Evolutionary conservation across 53 echinoderm and acorn worm species (phyloP).

Genomic region (Holothuria leucospilota): DNA sequence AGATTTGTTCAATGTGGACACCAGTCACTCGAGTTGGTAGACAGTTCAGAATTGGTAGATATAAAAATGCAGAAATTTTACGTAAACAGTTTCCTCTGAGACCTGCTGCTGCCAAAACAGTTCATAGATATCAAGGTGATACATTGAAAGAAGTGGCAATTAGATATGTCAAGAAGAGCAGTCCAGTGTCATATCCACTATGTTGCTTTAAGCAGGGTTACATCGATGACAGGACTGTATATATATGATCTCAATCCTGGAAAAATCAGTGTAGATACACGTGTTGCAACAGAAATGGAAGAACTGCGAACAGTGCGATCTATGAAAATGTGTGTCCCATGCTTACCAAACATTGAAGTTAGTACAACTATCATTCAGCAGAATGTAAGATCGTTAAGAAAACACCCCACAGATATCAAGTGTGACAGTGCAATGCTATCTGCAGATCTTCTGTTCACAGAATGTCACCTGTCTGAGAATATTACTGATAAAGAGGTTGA

Average conservation of each 20-base stretch:
- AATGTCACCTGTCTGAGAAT: slow-evolving; percentile 6
- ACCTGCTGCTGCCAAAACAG: slow-evolving; percentile 39
- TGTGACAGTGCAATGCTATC: slow-evolving; percentile 10
- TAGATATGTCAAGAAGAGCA: slow-evolving; percentile 2
- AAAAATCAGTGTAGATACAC: slow-evolving; percentile 35
- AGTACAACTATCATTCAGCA: not conserved
- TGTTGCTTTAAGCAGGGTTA: slow-evolving; percentile 43
- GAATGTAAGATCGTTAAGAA: slow-evolving; percentile 33
- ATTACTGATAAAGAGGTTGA: not conserved
- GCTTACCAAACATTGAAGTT: not conserved
- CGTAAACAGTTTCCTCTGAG: slow-evolving; percentile 21
- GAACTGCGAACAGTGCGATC: not conserved
- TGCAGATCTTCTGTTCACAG: slow-evolving; percentile 45
- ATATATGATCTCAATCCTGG: slow-evolving; percentile 1
- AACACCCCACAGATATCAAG: not conserved
- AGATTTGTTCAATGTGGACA: not conserved
- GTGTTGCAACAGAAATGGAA: slow-evolving; percentile 8
- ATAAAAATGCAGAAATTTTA: slow-evolving; percentile 26
- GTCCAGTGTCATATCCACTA: slow-evolving; percentile 13
- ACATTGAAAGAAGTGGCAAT: not conserved
- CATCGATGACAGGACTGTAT: slow-evolving; percentile 16
- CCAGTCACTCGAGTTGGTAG: not conserved
- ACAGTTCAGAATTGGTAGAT: slow-evolving; percentile 3
- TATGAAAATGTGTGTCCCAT: not conserved
- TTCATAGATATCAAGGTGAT: slow-evolving; percentile 10